phyloP scores from a whole-genome alignment of 37 sponge, comb jelly and placozoan genomes.

The Crambe crambe region DNA sequence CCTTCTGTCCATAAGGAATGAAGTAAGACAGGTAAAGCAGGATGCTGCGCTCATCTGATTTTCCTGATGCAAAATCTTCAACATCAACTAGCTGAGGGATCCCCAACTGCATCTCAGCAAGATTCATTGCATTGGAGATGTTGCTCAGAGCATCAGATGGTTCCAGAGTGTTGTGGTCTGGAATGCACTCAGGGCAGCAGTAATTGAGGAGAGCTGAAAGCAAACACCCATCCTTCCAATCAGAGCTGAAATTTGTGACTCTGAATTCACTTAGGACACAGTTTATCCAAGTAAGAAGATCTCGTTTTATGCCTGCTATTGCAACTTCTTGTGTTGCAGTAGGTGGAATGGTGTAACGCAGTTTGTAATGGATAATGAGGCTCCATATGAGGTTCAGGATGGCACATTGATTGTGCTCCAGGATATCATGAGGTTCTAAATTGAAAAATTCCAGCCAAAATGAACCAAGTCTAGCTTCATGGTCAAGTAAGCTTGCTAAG shows the following conservation, averaged over 20 bases:
- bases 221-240: slow-evolving; percentile 66
- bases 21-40: slow-evolving; percentile 85
- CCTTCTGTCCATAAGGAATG: slow-evolving; percentile 54
- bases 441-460: background rate
- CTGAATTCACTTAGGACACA: slow-evolving; percentile 32
- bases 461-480: too few relatives aligned
- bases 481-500: too few relatives aligned
- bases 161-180: slow-evolving; percentile 30
- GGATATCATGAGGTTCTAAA: slow-evolving; percentile 70
- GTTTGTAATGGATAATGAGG: slow-evolving; percentile 63
- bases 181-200: slow-evolving; percentile 63
- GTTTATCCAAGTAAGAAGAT: slow-evolving; percentile 63
- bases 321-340: background rate
- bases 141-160: slow-evolving; percentile 41
- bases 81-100: slow-evolving; percentile 62
- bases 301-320: slow-evolving; percentile 16
- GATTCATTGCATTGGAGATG: slow-evolving; percentile 51
- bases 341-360: slow-evolving; percentile 8
- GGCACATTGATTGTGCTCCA: slow-evolving; percentile 39
- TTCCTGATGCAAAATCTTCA: slow-evolving; percentile 38
- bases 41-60: slow-evolving; percentile 73
- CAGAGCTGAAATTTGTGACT: slow-evolving; percentile 55
- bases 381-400: slow-evolving; percentile 64
- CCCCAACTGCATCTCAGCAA: slow-evolving; percentile 66
- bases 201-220: slow-evolving; percentile 66